Evolutionary conservation across 2,888 invertebrate species (phyloP).

Genomic region (Eupithecia exiguata): DNA sequence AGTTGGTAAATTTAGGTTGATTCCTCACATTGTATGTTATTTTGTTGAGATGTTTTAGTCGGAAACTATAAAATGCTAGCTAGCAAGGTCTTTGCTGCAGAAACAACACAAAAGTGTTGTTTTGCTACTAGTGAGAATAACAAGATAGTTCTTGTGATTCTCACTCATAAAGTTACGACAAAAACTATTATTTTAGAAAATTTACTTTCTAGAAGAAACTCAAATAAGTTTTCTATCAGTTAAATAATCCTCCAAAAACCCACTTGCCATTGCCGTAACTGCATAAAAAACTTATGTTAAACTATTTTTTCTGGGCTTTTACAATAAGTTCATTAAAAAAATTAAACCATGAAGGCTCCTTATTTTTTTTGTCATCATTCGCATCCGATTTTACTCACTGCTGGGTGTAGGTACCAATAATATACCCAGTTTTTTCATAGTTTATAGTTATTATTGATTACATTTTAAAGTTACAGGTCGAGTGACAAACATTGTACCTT

Average conservation of each 20-base stretch:
- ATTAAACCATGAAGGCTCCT: not conserved
- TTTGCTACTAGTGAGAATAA: too few species aligned
- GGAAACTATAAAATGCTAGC: conserved; percentile 19
- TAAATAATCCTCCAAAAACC: not conserved
- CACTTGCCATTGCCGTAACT: too few species aligned
- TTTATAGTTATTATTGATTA: too few species aligned
- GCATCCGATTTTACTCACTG: too few species aligned
- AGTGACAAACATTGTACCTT: too few species aligned
- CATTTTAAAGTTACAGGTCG: too few species aligned
- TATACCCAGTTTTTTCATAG: too few species aligned
- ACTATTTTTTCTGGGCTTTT: too few species aligned
- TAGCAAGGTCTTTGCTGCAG: not conserved
- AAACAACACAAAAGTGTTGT: too few species aligned
- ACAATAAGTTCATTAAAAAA: not conserved
- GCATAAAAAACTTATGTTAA: too few species aligned
- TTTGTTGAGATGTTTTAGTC: conserved; percentile 11
- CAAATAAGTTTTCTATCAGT: not conserved
- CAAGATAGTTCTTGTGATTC: too few species aligned
- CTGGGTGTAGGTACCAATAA: too few species aligned
- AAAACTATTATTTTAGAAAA: not conserved
- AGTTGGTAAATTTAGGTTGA: conserved; percentile 23
- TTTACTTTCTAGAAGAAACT: not conserved
- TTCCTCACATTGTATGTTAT: conserved; percentile 18
- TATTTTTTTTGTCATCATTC: not conserved
- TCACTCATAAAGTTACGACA: not conserved